These are phyloP conservation scores for Amphiprion percula DNA, from an alignment of 2,113 vertebrate species.

Conservation along the genomic window DNA sequence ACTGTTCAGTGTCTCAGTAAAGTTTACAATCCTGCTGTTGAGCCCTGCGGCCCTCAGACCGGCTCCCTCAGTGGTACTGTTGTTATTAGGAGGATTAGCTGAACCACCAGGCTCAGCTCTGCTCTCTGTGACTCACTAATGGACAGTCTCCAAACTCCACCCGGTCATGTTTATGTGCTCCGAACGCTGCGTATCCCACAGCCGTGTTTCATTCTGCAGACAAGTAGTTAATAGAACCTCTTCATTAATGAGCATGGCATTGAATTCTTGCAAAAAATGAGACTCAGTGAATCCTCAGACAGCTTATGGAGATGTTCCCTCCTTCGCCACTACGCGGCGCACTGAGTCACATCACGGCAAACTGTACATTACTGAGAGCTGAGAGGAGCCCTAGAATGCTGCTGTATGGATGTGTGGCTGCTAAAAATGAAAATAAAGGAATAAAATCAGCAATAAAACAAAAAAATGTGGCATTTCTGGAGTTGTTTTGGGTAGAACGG, in stretches of 20 bases:
- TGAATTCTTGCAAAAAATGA: background rate
- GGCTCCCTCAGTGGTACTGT: slow-evolving; percentile 49
- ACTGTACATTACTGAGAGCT: background rate
- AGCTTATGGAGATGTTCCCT: background rate
- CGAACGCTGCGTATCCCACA: background rate
- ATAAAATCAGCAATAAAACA: background rate
- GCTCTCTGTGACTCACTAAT: slow-evolving; percentile 22
- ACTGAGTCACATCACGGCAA: slow-evolving; percentile 20
- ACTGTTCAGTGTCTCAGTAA: slow-evolving; percentile 57
- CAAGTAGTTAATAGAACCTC: no score
- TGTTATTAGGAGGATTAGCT: slow-evolving; percentile 62
- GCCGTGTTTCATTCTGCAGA: no score
- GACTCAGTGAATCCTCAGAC: background rate
- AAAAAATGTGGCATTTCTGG: no score
- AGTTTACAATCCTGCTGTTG: slow-evolving; percentile 43
- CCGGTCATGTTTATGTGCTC: background rate
- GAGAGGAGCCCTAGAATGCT: background rate
- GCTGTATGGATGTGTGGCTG: background rate
- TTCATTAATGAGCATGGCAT: background rate
- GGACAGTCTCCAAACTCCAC: background rate
- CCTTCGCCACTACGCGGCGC: slow-evolving; percentile 71
- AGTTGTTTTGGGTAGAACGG: no score
- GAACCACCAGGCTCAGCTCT: slow-evolving; percentile 18
- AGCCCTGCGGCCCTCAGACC: slow-evolving; percentile 18
- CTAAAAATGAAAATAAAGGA: background rate